Conservation (phyloP, 1,140 invertebrate species). For the Holotrichia oblita region DNA sequence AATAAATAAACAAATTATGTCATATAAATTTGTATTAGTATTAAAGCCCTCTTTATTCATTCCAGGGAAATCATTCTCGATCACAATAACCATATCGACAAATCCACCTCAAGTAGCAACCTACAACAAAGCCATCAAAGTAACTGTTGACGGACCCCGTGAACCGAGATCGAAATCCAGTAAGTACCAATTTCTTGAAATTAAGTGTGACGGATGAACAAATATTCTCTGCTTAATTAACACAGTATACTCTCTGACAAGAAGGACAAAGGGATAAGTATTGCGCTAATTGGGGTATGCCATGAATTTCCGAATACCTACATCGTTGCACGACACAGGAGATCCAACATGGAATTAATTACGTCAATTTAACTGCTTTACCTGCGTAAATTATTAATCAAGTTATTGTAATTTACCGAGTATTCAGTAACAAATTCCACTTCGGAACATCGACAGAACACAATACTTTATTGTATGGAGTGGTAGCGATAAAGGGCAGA, state of each 20-base stretch:
- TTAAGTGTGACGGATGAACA: background rate
- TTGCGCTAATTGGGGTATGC: conserved; percentile 21
- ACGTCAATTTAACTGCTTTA: conserved; percentile 14
- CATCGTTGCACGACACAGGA: background rate
- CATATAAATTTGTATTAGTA: no score
- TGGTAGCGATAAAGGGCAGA: no score
- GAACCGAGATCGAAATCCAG: conserved; percentile 96
- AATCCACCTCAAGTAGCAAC: conserved; percentile 93
- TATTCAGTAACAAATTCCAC: background rate
- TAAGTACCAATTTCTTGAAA: conserved; percentile 70
- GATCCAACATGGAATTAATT: conserved; percentile 6
- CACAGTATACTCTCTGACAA: conserved; percentile 18
- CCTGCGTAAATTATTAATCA: background rate
- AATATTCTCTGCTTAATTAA: conserved; percentile 25
- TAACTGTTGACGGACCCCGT: conserved; percentile 97
- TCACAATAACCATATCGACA: conserved; percentile 94
- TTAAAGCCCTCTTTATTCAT: conserved; percentile 56
- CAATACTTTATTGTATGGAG: no score
- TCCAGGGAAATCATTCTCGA: conserved; percentile 96
- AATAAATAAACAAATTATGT: no score
- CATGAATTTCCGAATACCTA: background rate
- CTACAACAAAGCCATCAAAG: conserved; percentile 97
- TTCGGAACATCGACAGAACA: background rate
- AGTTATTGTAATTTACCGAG: background rate
- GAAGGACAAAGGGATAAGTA: conserved; percentile 6